Conservation (phyloP, 2,797 vertebrate species). For the Gephyroberyx darwinii region DNA sequence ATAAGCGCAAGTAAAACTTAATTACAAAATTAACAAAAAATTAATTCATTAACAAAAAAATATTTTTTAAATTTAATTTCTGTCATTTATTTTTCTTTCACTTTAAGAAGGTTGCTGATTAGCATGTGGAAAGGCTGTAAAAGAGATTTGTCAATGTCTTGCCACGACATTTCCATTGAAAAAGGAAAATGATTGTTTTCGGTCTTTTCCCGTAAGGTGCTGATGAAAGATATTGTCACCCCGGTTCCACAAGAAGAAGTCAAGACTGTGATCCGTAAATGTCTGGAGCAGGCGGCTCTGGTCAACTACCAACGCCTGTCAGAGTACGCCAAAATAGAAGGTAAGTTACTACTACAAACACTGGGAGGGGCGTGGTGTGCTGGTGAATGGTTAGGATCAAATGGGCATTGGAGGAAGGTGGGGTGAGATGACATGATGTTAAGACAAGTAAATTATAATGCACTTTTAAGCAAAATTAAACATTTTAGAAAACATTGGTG, state of each 20-base stretch:
- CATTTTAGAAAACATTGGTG: neutral
- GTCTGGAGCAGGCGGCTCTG: constrained; percentile 96
- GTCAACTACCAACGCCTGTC: constrained; percentile 98
- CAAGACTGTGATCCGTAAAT: constrained; percentile 95
- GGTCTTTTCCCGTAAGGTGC: constrained; percentile 79
- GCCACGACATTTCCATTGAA: too few species aligned
- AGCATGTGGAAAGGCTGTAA: too few species aligned
- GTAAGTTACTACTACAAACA: constrained; percentile 74
- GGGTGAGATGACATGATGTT: neutral
- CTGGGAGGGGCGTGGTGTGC: neutral
- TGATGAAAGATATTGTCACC: constrained; percentile 99
- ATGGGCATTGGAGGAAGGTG: neutral
- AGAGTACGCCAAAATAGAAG: constrained; percentile 99
- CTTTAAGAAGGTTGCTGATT: too few species aligned
- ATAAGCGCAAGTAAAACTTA: too few species aligned
- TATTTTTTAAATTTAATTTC: too few species aligned
- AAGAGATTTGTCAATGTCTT: too few species aligned
- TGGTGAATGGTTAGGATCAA: constrained; percentile 1
- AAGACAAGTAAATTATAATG: too few species aligned
- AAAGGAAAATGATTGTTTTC: too few species aligned
- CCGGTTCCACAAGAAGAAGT: constrained; percentile 96
- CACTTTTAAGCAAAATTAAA: neutral
- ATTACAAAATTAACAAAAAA: too few species aligned
- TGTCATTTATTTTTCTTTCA: too few species aligned
- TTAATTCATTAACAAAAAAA: too few species aligned